These are phyloP conservation scores for Triplophysa rosa DNA, from an alignment of 2,113 vertebrate species.

Conservation along the genomic window DNA sequence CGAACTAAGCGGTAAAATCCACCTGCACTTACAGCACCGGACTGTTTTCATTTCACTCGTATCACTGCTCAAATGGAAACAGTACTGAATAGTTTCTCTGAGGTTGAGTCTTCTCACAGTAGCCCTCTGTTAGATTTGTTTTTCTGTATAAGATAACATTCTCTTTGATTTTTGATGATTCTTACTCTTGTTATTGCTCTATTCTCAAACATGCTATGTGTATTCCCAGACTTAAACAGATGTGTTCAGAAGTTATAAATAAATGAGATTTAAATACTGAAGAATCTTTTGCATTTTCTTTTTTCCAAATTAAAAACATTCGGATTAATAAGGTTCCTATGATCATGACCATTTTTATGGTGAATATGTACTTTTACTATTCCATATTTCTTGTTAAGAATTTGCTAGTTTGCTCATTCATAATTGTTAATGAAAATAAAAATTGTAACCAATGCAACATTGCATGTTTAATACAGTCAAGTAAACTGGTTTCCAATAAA, in stretches of 20 bases:
- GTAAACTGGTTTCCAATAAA: not conserved
- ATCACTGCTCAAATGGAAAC: constrained; percentile 33
- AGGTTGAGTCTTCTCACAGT: constrained; percentile 59
- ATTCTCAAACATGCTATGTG: constrained; percentile 71
- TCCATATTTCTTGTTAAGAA: too few relatives aligned
- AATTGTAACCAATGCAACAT: not conserved
- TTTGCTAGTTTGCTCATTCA: not conserved
- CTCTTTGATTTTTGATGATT: constrained; percentile 68
- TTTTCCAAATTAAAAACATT: not conserved
- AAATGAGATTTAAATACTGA: constrained; percentile 70
- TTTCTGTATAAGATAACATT: constrained; percentile 68
- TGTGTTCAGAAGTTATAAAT: constrained; percentile 77
- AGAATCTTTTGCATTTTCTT: not conserved
- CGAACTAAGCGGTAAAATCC: not conserved
- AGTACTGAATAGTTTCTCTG: constrained; percentile 58
- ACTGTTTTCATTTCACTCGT: constrained; percentile 52
- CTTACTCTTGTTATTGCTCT: constrained; percentile 71
- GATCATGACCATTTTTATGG: too few relatives aligned
- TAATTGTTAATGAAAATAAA: not conserved
- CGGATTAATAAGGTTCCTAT: too few relatives aligned
- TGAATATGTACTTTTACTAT: too few relatives aligned
- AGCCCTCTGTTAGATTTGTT: constrained; percentile 62
- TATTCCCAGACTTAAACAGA: constrained; percentile 75
- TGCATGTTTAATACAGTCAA: not conserved
- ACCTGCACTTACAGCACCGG: constrained; percentile 56